These are phyloP conservation scores for Homarus gammarus DNA, from an alignment of 2,888 invertebrate species.

Conservation along the genomic window DNA sequence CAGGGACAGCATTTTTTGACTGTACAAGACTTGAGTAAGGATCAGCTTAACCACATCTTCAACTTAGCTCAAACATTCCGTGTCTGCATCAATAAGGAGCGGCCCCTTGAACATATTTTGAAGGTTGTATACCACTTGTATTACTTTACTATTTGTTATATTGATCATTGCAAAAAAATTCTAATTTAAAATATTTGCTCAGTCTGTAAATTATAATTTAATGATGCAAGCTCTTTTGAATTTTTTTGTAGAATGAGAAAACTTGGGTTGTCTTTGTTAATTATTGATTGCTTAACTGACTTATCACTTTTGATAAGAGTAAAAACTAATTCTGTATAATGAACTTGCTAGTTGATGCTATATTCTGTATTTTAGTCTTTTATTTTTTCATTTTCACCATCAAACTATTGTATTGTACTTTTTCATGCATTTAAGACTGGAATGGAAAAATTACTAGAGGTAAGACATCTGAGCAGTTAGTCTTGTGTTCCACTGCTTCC, in stretches of 20 bases:
- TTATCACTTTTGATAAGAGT: too few species aligned
- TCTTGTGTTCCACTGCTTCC: too few species aligned
- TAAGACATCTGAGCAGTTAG: constrained; percentile 18
- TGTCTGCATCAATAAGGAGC: constrained; percentile 89
- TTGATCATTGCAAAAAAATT: neutral
- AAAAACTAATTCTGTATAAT: too few species aligned
- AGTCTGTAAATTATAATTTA: too few species aligned
- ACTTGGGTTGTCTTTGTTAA: neutral
- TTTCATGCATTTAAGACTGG: constrained; percentile 47
- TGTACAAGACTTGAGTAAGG: constrained; percentile 92
- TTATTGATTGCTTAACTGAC: too few species aligned
- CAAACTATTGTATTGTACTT: neutral
- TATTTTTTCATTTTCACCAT: too few species aligned
- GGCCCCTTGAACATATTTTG: constrained; percentile 90
- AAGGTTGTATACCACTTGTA: constrained; percentile 81
- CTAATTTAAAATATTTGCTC: neutral
- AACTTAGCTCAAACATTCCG: constrained; percentile 94
- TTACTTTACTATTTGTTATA: neutral
- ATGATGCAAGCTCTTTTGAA: too few species aligned
- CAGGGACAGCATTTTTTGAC: constrained; percentile 86
- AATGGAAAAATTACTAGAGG: constrained; percentile 50
- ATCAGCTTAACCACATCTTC: constrained; percentile 94
- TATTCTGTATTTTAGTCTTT: neutral
- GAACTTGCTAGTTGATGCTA: neutral
- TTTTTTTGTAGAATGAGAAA: too few species aligned